Evolutionary conservation across 2,888 invertebrate genomes (phyloP), one percentile per base, ranked within the genome.

Genomic region (Mesopsocus fuscifrons): DNA sequence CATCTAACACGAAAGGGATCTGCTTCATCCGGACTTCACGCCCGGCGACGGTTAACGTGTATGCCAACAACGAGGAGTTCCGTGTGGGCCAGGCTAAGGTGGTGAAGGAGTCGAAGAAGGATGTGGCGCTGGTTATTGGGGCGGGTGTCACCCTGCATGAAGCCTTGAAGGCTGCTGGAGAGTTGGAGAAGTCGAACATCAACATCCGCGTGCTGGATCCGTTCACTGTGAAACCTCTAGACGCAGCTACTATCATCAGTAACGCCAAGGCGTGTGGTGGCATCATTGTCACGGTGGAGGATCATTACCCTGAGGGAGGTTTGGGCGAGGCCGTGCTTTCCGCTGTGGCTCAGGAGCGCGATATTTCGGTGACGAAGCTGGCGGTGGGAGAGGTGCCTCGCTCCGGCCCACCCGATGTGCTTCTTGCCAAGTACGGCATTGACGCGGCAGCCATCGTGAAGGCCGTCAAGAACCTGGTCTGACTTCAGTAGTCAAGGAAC

Each of bases 301-400:
- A 98, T 60, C 98, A 98, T 63, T 98, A 98, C 61, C 75, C 81
- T 49, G 85, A 85, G 61, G 94, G 98, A 48, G 98, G 98, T 42
- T 58, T 98, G 44, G 98, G 98, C 47, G 97, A 98, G 59, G 94
- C 97, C 15, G 95, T 97, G 6, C 59, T 79, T 11, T 75, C 81
- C 0, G 88, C 83, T 5, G 67, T 92, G 45, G 74, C 84, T 2
- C 62, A 71, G 51, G 71, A 79, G 53, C 72, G 73, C 2, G 71
- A 77, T 56, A 68, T 82, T 41, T 55, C 74, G 2, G 74, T 91
- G 43, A 76, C 75, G 55, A 81, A 81, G 57, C 60, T 97, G 50
- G 88, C 74, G 50, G 89, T 97, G 21, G 64, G 66, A 6, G 72
- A 69, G 23, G 71, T 98, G 18, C 97, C 98, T 11, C 78, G 95